These are phyloP conservation scores for Erebia epiphron DNA, from an alignment of 2,888 invertebrate genomes.

Conservation along the genomic window DNA sequence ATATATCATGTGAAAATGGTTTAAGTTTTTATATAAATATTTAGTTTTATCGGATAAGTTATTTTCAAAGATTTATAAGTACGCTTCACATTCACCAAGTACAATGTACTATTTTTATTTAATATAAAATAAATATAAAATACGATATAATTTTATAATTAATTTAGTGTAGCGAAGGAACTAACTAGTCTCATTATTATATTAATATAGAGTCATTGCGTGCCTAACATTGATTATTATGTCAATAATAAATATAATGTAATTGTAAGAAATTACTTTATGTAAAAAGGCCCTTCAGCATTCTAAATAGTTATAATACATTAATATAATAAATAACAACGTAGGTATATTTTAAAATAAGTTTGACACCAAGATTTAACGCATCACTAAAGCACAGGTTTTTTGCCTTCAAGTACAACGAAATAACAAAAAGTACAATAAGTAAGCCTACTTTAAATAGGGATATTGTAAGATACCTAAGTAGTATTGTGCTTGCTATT, in stretches of 20 bases:
- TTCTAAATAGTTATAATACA: slow-evolving; percentile 18
- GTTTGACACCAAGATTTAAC: slow-evolving; percentile 11
- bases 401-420: slow-evolving; percentile 44
- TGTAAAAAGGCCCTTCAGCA: slow-evolving; percentile 19
- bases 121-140: slow-evolving; percentile 32
- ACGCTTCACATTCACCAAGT: slow-evolving; percentile 78
- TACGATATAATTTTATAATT: slow-evolving; percentile 52
- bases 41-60: slow-evolving; percentile 39
- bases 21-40: slow-evolving; percentile 14
- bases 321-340: not conserved
- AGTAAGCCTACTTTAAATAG: slow-evolving; percentile 19
- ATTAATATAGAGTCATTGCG: slow-evolving; percentile 76
- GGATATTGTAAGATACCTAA: not conserved
- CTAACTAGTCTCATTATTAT: slow-evolving; percentile 79
- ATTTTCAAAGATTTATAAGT: slow-evolving; percentile 64
- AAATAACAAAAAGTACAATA: slow-evolving; percentile 41
- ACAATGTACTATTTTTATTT: slow-evolving; percentile 68
- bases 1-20: slow-evolving; percentile 11
- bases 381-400: slow-evolving; percentile 21
- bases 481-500: not conserved
- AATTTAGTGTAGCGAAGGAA: slow-evolving; percentile 72
- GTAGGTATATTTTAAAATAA: slow-evolving; percentile 11
- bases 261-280: slow-evolving; percentile 22
- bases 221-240: slow-evolving; percentile 67
- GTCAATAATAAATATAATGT: slow-evolving; percentile 23